Evolutionary conservation across 2,797 vertebrate species (phyloP), one percentile per base, ranked within the genome.

Genomic region (Mionectes olivaceus): DNA sequence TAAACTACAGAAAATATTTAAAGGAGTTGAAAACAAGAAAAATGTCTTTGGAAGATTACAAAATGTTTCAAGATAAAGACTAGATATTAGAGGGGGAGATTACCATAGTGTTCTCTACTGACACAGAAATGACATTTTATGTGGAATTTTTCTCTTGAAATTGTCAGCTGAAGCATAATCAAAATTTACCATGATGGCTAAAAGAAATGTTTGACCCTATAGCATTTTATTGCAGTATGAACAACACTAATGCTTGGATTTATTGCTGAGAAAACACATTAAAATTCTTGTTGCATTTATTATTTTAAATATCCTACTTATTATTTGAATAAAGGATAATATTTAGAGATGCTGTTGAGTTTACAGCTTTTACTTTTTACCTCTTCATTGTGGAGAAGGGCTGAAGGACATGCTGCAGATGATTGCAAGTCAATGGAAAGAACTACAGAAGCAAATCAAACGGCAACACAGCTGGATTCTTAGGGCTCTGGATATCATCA

Each of bases 391-490:
- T 97, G 97, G 98, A 96, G 85, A 98, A 99, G 99, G 98, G 94
- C 98, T 99, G 96, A 98, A 98, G 98, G 99, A 99, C 96, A 99
- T 99, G 98, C 98, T 99, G 97, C 98, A 98, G 94, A 99, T 99
- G 99, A 99, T 99, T 89, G 98, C 98, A 63, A 98, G 98, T 97
- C 99, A 99, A 93, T 99, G 99, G 99, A 99, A 99, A 95, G 99
- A 99, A 97, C 98, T 99, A 94, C 99, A 99, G 98, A 98, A 98
- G 89, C 99, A 99, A 98, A 99, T 99, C 97, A 98, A 99, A 96
- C 98, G 99, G 93, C 99, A 99, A 96, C 99, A 99, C 97, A 98
- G 99, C 97, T 99, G 99, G 99, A 99, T 99, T 98, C 98, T 99
- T 94, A 98, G 98, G 93, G 97, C 99, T 79, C 98, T 99, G 92